phyloP scores from a whole-genome alignment of 2,888 invertebrate species.

The Pantelozetes paolii region DNA sequence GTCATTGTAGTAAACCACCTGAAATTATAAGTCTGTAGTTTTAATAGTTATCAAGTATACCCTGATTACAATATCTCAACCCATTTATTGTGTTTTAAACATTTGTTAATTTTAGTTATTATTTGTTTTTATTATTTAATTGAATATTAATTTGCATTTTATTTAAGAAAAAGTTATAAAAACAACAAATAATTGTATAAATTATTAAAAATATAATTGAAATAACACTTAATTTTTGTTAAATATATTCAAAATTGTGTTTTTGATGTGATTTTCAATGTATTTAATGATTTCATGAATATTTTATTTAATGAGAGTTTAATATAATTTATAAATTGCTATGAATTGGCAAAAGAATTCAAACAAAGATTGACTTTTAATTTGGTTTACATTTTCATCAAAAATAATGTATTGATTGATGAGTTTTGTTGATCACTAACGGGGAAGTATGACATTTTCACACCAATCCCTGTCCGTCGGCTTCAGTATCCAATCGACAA shows the following conservation, averaged over 20 bases:
- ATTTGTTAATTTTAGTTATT: too few relatives aligned
- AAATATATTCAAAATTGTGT: background rate
- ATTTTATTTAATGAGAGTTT: too few relatives aligned
- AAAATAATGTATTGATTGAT: too few relatives aligned
- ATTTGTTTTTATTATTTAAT: too few relatives aligned
- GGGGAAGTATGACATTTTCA: conserved; percentile 47
- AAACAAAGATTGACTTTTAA: background rate
- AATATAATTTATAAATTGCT: background rate
- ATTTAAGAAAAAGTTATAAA: too few relatives aligned
- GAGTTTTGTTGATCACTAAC: background rate
- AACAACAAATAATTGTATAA: background rate
- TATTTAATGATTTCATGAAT: background rate
- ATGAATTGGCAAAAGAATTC: conserved; percentile 14
- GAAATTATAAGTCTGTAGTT: too few relatives aligned
- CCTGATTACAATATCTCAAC: too few relatives aligned
- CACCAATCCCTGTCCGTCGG: conserved; percentile 48
- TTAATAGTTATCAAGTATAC: too few relatives aligned
- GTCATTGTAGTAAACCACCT: too few relatives aligned
- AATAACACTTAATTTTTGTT: background rate
- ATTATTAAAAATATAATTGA: background rate
- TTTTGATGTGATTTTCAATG: background rate
- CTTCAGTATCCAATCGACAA: conserved; percentile 48
- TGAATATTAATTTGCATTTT: too few relatives aligned
- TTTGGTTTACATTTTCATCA: too few relatives aligned
- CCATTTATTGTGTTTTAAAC: too few relatives aligned